A percentile compares a stretch with the other conserved stretches of the same genome.
Conservation (phyloP, 2,797 vertebrate species). For the Philypnodon macrostomus region DNA sequence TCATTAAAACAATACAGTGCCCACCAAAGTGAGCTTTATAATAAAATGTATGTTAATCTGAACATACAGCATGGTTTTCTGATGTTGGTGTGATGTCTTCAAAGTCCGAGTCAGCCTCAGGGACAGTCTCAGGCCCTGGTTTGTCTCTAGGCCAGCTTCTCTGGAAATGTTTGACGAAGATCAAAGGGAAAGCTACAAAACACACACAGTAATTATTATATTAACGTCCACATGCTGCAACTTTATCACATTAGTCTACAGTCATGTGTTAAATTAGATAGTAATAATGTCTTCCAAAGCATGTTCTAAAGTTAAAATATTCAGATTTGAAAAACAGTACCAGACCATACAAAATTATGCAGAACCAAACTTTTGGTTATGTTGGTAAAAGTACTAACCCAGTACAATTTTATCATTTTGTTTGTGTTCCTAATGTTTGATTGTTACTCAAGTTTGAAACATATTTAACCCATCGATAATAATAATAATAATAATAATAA, state of each 20-base stretch:
- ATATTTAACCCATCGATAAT: no score
- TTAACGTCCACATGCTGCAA: conserved; percentile 1
- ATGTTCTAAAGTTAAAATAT: no score
- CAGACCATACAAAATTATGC: no score
- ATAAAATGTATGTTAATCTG: no score
- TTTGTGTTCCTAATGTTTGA: no score
- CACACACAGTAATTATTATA: conserved; percentile 5
- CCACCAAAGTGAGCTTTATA: background rate
- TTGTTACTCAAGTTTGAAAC: no score
- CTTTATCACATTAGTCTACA: background rate
- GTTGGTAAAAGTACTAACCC: no score
- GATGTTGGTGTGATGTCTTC: conserved; percentile 56
- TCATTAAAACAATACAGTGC: background rate
- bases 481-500: no score
- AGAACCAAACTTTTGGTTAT: no score
- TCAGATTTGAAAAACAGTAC: no score
- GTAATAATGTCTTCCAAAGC: background rate
- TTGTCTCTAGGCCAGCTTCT: conserved; percentile 30
- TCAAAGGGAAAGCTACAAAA: conserved; percentile 68
- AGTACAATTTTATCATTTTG: no score
- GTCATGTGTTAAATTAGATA: background rate
- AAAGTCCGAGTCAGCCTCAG: conserved; percentile 60
- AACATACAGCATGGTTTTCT: conserved; percentile 41
- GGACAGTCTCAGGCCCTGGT: conserved; percentile 38
- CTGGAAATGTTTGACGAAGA: conserved; percentile 65